A percentile compares a stretch with the other conserved stretches of the same genome.
Evolutionary conservation across 2,113 vertebrate species (phyloP).

Genomic region (Bubo scandiacus): DNA sequence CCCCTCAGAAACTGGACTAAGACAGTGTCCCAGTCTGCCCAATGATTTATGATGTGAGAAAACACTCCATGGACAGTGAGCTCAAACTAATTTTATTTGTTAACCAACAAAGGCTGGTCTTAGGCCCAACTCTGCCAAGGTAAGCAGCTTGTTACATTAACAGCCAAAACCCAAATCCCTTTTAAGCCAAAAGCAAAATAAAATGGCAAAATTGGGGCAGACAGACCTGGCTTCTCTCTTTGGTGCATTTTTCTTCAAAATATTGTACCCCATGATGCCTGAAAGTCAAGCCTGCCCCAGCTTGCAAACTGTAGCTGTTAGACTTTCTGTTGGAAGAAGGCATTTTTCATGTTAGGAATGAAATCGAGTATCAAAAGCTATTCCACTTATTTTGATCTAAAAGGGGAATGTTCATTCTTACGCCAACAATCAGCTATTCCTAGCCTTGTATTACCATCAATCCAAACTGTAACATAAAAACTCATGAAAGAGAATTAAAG

Average conservation of each 20-base stretch:
- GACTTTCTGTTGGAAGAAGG: neutral
- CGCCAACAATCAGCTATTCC: conserved; percentile 6
- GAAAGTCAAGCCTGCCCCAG: neutral
- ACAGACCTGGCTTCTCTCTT: neutral
- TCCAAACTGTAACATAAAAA: conserved; percentile 2
- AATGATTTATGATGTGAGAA: neutral
- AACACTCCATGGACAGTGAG: neutral
- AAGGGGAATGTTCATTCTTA: conserved; percentile 1
- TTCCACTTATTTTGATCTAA: conserved; percentile 15
- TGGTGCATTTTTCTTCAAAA: neutral
- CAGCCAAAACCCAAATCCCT: conserved; percentile 4
- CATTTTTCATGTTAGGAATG: neutral
- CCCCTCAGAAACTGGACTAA: neutral
- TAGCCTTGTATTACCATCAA: neutral
- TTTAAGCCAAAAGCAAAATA: conserved; percentile 6
- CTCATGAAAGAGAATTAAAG: conserved; percentile 12
- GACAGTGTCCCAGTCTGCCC: neutral
- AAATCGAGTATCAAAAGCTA: conserved; percentile 1
- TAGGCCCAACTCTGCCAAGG: conserved; percentile 23
- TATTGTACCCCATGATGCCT: neutral
- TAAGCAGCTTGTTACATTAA: conserved; percentile 44
- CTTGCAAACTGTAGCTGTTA: neutral
- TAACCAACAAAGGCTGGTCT: conserved; percentile 6
- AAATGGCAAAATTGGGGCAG: neutral
- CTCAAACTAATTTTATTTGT: neutral